Percentiles rank a stretch among this genome's conserved stretches.
These are phyloP conservation scores for Pollenia angustigena DNA, from an alignment of 2,888 invertebrate species.

Conservation along the genomic window DNA sequence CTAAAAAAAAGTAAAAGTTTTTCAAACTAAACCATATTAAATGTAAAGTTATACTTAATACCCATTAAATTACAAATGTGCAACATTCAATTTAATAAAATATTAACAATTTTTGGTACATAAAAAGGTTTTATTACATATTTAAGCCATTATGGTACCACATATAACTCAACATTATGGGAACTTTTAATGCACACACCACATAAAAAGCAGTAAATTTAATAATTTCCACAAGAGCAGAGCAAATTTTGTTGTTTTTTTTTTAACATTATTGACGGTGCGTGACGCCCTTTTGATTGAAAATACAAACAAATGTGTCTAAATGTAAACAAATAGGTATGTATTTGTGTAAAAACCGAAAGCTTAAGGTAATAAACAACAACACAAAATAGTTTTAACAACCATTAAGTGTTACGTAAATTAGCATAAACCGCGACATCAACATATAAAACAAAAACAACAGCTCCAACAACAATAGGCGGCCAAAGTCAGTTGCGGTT, in stretches of 20 bases:
- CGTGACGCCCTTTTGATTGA: constrained; percentile 73
- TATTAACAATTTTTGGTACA: constrained; percentile 6
- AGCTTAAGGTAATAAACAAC: constrained; percentile 19
- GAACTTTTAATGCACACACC: constrained; percentile 42
- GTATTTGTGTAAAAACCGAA: not conserved
- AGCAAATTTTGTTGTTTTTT: constrained; percentile 26
- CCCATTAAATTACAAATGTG: not conserved
- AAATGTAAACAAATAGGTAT: constrained; percentile 17
- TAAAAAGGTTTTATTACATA: constrained; percentile 24
- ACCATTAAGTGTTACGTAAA: constrained; percentile 74
- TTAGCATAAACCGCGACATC: constrained; percentile 71
- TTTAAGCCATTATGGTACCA: not conserved
- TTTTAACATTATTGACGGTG: constrained; percentile 51
- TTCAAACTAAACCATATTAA: not conserved
- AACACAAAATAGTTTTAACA: constrained; percentile 62
- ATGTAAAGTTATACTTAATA: not conserved
- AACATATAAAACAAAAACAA: constrained; percentile 46
- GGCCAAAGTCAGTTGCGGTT: constrained; percentile 66
- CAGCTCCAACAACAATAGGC: constrained; percentile 23
- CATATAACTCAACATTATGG: constrained; percentile 34
- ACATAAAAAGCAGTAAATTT: constrained; percentile 45
- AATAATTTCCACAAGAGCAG: constrained; percentile 49
- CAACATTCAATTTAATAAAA: constrained; percentile 18
- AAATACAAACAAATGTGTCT: constrained; percentile 36
- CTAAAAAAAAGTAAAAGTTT: constrained; percentile 1